Evolutionary conservation across 2,113 vertebrate genomes (phyloP), one percentile per base, ranked within the genome.

Genomic region (Ibidorhyncha struthersii): DNA sequence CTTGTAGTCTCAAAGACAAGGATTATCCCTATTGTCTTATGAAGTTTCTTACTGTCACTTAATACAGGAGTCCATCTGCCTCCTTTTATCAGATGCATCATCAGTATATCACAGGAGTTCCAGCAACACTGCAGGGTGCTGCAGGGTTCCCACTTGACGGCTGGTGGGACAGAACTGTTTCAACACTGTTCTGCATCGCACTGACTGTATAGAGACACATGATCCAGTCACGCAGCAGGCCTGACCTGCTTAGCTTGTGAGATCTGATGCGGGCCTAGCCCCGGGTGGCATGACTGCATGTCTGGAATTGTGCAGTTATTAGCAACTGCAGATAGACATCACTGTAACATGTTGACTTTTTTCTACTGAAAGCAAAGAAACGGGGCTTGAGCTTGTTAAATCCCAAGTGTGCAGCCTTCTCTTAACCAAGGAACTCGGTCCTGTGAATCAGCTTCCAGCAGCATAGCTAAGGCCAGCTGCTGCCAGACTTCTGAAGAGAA

Each of bases 191-290:
- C 86, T 72, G 86, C 86, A 91, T 34, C 30, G 22, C 25, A 0
- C 45, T 58, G 76, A 12, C 79, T 86, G 49, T 41, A 1, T 1
- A 23, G 52, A 38, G 63, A 65, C 67, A 40, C 38, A 2, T 52
- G 86, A 89, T 62, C 25, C 47, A 77, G 76, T 70, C 84, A 84
- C 8, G 0, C 78, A 96, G 95, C 95, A 92, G 91, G 93, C 79
- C 90, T 81, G 95, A 96, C 96, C 92, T 95, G 96, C 92, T 92
- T 71, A 85, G 91, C 91, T 21, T 77, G 89, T 71, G 92, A 66
- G 74, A 49, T 70, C 50, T 77, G 62, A 52, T 70, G 90, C 16
- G 3, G 81, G 56, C 82, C 89, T 52, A n/a, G 81, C 70, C 82
- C 72, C 13, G 1, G 53, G 12, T 69, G 72, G 32, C 53, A 74